Base-by-base conservation (phyloP, 2,797 vertebrate species). In the Melanogrammus aeglefinus region DNA sequence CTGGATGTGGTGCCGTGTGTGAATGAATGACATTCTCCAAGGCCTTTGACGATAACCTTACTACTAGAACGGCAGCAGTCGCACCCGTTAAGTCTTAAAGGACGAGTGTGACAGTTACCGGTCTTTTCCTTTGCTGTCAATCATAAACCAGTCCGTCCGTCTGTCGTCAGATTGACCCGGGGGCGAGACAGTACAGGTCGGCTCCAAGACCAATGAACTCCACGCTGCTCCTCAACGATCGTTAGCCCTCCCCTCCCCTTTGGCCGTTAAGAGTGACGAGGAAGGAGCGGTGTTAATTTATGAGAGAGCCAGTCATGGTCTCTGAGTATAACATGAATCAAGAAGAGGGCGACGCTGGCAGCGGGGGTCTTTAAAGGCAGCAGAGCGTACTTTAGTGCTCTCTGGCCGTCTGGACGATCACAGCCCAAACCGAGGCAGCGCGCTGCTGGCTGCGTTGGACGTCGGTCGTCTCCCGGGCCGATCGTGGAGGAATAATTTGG, bases 251-350 rank as follows among this genome's bases (percentile, higher is more conserved):
- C 44, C 76, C 72, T 14, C 16, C 79, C 63, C 69, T 77, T 77
- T 83, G 66, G 39, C 36, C 66, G 83, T 89, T 91, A 81, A 89
- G 14, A 4, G 85, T 85, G 80, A 83, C 72, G 75, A 57, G 76
- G 82, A 79, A 78, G 81, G 86, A 76, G 66, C 0, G 35, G 47
- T 63, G 73, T 81, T 88, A 41, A 89, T 87, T 90, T 88, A 82
- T 84, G 86, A 82, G 81, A 4, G 1, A 79, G 79, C 76, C 1
- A 38, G 84, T 90, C 84, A 77, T 6, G 29, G 47, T 77, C 77
- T 75, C 44, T 39, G 51, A 72, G 74, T 72, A 24, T 72, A 74
- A 75, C 77, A 57, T 76, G 44, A 63, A 76, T 81, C 77, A 75
- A n/a, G 21, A 2, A 21, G 72, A 57, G 24, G 73, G 44, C 77